Evolutionary conservation across 2,888 invertebrate species (phyloP), one percentile per base, ranked within the genome.

Genomic region (Cantharis rufa): DNA sequence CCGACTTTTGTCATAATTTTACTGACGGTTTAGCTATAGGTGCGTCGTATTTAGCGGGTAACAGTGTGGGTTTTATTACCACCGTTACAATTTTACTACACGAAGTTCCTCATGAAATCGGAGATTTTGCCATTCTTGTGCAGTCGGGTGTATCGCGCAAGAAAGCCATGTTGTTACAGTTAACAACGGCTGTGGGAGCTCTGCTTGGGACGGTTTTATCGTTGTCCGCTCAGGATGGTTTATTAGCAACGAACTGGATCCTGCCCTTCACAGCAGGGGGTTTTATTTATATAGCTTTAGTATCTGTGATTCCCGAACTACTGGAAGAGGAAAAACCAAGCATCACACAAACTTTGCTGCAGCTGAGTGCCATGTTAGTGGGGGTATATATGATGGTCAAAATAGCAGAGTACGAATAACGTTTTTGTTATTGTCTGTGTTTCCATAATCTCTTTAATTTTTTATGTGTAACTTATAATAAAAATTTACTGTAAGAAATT

Each of bases 271-370:
- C 98, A 21, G 98, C 98, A 64, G 98, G 97, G 80, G 98, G 99
- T n/a, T 99, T 99, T 87, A 99, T 99, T 87, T 99, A 99, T 88
- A 99, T 99, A 84, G 99, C 99, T 16, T 97, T 99, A 15, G 99
- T 99, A 0, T 98, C 98, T 80, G 98, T 99, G 18, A 96, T 99
- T 86, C 99, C 99, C 10, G 99, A 99, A 89, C 91, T 99, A 69
- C 90, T 99, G 81, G 95, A 96, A 86, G 97, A 98, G 84, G 92
- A 93, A n/a, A 87, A 88, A 79, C 93, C 92, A 4, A 92, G 92
- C 32, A 91, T 98, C 73, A 91, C 93, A 85, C 98, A 99, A 86
- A 97, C 97, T 63, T 89, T 98, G 10, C 95, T 95, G 87, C 98
- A 99, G 91, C 95, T 98, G 78, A 84, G 93, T 69, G 97, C 98